Conservation (phyloP, 1,140 invertebrate genomes). For the Leptoteleia sp. region DNA sequence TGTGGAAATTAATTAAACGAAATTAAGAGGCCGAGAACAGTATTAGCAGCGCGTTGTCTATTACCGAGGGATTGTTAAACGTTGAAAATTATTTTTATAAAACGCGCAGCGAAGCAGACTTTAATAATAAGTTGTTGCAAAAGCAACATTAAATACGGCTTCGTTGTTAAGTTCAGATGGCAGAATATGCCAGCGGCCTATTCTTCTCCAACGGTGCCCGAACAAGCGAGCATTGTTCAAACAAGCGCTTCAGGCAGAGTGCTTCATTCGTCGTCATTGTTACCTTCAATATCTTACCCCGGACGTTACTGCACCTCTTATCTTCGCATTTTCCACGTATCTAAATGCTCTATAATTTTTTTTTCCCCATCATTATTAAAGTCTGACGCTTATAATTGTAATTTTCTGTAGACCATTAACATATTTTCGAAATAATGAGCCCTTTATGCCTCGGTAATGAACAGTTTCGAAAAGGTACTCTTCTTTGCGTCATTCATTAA, state of each 20-base stretch:
- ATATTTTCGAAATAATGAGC: conserved; percentile 34
- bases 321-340: conserved; percentile 36
- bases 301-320: conserved; percentile 36
- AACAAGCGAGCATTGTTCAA: conserved; percentile 55
- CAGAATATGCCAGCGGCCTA: conserved; percentile 52
- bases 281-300: conserved; percentile 54
- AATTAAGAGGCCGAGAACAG: too few species aligned
- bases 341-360: conserved; percentile 50
- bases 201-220: conserved; percentile 48
- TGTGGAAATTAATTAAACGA: too few species aligned
- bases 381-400: conserved; percentile 11
- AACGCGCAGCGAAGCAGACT: conserved; percentile 6
- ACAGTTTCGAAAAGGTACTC: conserved; percentile 12
- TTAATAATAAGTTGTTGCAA: conserved; percentile 43
- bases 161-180: conserved; percentile 48
- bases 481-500: conserved; percentile 15
- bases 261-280: conserved; percentile 59
- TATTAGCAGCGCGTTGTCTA: too few species aligned
- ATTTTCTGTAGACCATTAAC: conserved; percentile 23
- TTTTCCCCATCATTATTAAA: conserved; percentile 33
- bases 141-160: conserved; percentile 41
- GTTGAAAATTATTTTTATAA: conserved; percentile 23
- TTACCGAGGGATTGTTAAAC: conserved; percentile 3
- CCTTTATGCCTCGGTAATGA: conserved; percentile 3
- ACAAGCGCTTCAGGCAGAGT: conserved; percentile 22